These are phyloP conservation scores for Hartigia nigra DNA, from an alignment of 2,888 invertebrate species.

Conservation along the genomic window DNA sequence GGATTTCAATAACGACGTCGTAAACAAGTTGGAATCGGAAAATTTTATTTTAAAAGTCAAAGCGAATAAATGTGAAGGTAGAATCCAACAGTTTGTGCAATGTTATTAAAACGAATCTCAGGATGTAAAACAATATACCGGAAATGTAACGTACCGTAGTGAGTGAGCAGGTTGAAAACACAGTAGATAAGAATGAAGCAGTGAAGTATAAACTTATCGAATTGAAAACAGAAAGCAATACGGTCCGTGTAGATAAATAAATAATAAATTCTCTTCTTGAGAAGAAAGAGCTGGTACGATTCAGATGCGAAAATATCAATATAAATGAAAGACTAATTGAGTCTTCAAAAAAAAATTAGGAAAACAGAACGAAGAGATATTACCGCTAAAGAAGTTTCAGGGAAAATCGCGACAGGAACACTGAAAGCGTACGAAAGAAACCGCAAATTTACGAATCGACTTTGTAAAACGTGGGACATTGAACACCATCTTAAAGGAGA, in stretches of 20 bases:
- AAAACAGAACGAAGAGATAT: not conserved
- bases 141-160: not conserved
- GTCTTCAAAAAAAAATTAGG: not conserved
- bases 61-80: not conserved
- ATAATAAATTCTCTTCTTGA: not conserved
- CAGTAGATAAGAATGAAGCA: constrained; percentile 29
- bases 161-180: not conserved
- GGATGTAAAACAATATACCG: not conserved
- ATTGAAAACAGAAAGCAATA: constrained; percentile 22
- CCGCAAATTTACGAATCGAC: not conserved
- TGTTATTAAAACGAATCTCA: not conserved
- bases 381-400: not conserved
- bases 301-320: not conserved
- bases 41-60: not conserved
- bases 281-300: not conserved
- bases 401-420: not conserved
- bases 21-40: not conserved
- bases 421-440: not conserved
- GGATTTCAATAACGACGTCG: not conserved
- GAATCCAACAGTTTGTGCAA: not conserved
- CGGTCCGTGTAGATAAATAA: not conserved
- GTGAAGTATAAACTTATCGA: constrained; percentile 33
- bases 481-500: too few species aligned
- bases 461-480: too few species aligned
- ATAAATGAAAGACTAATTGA: not conserved